Evolutionary conservation across 1,140 invertebrate genomes (phyloP), one percentile per base, ranked within the genome.

Genomic region (Cardiocondyla obscurior): DNA sequence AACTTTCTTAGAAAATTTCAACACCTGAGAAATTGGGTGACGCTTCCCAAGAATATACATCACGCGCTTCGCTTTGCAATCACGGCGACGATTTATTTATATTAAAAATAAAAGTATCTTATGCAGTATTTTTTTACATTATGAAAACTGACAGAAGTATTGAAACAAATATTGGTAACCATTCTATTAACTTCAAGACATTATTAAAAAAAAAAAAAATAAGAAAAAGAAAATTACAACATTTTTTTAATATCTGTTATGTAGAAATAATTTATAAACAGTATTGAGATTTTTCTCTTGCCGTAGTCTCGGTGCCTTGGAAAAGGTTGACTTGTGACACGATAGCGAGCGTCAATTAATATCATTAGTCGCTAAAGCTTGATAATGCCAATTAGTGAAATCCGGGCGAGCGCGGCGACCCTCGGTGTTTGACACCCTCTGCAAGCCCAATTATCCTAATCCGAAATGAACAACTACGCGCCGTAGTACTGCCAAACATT

Each of bases 371-470:
- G 79, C 51, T 65, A 62, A 83, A 85, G 81, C 83, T 82, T 84
- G 88, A 88, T 91, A 91, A 91, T 91, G 87, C 87, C 86, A 90
- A 89, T 90, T 88, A 90, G 88, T 83, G 77, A 85, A 90, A 90
- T 91, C 86, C 87, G 82, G 69, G 69, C 57, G 39, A 44, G 83
- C 69, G 53, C 77, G 90, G 90, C 82, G 86, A 84, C 84, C 33
- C 62, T 53, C 58, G 72, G 57, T 83, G 84, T 84, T 83, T 83
- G 88, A 88, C 85, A 82, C 77, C 42, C 76, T 42, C 39, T 69
- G 76, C 42, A 70, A 79, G 70, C 64, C 72, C 73, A 86, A 89
- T 88, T 89, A 86, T 83, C 82, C 76, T 84, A 89, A 86, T 88
- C 55, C 84, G 53, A 64, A 57, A 76, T 73, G 81, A 88, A 84